Evolutionary conservation across 2,888 invertebrate genomes (phyloP).

Genomic region (Pharmacophagus antenor): DNA sequence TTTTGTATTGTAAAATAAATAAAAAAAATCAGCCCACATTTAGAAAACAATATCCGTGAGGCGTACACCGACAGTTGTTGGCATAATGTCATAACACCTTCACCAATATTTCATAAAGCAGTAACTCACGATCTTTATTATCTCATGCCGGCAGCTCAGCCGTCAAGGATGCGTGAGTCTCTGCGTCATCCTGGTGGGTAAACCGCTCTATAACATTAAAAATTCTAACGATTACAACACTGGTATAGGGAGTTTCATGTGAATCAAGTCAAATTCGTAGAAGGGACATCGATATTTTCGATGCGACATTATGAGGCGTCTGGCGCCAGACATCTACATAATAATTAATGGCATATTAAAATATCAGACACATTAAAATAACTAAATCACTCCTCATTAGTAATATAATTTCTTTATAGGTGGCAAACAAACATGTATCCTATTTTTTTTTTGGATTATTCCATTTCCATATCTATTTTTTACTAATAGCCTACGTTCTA

Average conservation of each 20-base stretch:
- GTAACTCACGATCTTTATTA: constrained; percentile 40
- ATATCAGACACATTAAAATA: constrained; percentile 42
- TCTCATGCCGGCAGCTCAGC: constrained; percentile 33
- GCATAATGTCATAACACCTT: constrained; percentile 35
- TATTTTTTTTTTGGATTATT: constrained; percentile 1
- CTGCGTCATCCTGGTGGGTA: constrained; percentile 34
- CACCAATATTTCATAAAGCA: constrained; percentile 37
- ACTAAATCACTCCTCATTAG: not conserved
- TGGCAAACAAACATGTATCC: not conserved
- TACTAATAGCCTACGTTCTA: too few species aligned
- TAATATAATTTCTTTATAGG: not conserved
- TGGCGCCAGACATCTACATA: constrained; percentile 47
- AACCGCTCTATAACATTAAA: constrained; percentile 38
- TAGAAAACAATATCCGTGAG: constrained; percentile 21
- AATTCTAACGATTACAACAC: constrained; percentile 50
- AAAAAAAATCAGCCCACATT: constrained; percentile 1
- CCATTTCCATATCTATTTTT: constrained; percentile 1
- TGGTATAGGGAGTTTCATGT: constrained; percentile 44
- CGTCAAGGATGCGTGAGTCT: constrained; percentile 33
- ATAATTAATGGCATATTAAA: constrained; percentile 39
- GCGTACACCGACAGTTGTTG: constrained; percentile 6
- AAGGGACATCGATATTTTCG: constrained; percentile 50
- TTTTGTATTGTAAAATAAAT: too few species aligned
- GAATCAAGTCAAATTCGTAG: constrained; percentile 47
- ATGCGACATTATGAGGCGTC: constrained; percentile 39